Evolutionary conservation across 2,113 vertebrate species (phyloP).

Genomic region (Axis porcinus): DNA sequence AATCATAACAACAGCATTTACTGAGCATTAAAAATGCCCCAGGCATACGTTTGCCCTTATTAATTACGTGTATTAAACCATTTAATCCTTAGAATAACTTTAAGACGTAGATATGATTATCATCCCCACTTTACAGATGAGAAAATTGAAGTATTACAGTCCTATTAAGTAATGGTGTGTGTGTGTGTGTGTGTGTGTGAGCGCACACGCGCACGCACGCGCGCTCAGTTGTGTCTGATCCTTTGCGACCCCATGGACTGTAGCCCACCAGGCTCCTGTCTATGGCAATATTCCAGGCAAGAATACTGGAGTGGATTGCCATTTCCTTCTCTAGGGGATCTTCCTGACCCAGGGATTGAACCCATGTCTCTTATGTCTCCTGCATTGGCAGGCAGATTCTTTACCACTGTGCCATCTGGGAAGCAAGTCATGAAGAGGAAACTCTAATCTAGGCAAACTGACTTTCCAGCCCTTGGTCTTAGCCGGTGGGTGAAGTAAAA

Average conservation of each 20-base stretch:
- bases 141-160: not conserved
- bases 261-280: not conserved
- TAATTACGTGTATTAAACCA: not conserved
- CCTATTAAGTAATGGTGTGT: not conserved
- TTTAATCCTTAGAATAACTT: not conserved
- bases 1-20: not conserved
- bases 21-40: not conserved
- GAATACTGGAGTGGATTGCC: not conserved
- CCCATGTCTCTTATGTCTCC: not conserved
- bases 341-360: not conserved
- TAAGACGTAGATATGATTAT: not conserved
- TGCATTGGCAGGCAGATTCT: not conserved
- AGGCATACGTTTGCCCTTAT: not conserved
- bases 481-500: not conserved
- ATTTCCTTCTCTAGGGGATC: not conserved
- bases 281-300: not conserved
- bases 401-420: not conserved
- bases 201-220: accelerated
- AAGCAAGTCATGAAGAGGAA: not conserved
- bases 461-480: not conserved
- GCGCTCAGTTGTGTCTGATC: not conserved
- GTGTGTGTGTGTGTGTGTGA: not conserved
- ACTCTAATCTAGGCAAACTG: not conserved
- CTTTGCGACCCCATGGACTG: not conserved
- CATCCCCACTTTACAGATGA: conserved; percentile 2